phyloP scores from a whole-genome alignment of 1,140 invertebrate species.

The Drosophila kohkoa region DNA sequence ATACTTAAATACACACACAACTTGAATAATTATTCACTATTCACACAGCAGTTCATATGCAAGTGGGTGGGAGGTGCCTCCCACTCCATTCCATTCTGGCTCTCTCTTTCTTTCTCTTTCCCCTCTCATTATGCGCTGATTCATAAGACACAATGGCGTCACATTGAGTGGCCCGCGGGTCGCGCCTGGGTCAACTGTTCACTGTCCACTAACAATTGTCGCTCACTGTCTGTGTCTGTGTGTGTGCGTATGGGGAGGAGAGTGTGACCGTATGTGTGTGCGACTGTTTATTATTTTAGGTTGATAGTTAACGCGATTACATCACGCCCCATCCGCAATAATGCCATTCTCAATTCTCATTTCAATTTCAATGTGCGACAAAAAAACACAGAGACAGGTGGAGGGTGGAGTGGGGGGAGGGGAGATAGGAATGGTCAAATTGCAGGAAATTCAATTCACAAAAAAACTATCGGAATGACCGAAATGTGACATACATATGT shows the following conservation, averaged over 20 bases:
- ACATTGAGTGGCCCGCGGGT: constrained; percentile 55
- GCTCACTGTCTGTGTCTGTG: constrained; percentile 35
- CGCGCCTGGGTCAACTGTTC: constrained; percentile 61
- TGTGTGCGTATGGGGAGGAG: not conserved
- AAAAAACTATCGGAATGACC: constrained; percentile 48
- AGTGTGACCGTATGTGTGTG: constrained; percentile 13
- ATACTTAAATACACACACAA: no score
- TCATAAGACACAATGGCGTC: constrained; percentile 64
- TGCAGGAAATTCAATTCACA: constrained; percentile 81
- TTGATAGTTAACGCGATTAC: constrained; percentile 71
- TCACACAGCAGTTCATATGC: not conserved
- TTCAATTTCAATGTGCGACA: constrained; percentile 30
- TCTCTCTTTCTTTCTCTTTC: not conserved
- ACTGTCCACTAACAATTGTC: constrained; percentile 62
- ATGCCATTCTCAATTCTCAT: constrained; percentile 30
- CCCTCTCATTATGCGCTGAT: constrained; percentile 15
- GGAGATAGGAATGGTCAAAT: constrained; percentile 53
- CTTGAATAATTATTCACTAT: not conserved
- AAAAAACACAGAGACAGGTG: constrained; percentile 15
- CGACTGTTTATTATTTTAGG: constrained; percentile 38
- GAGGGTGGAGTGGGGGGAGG: not conserved
- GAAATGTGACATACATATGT: constrained; percentile 22
- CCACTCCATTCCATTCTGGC: not conserved
- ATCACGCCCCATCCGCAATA: constrained; percentile 61
- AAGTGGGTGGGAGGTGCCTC: constrained; percentile 4